phyloP scores from a whole-genome alignment of 1,140 invertebrate genomes.

The Vanessa tameamea region DNA sequence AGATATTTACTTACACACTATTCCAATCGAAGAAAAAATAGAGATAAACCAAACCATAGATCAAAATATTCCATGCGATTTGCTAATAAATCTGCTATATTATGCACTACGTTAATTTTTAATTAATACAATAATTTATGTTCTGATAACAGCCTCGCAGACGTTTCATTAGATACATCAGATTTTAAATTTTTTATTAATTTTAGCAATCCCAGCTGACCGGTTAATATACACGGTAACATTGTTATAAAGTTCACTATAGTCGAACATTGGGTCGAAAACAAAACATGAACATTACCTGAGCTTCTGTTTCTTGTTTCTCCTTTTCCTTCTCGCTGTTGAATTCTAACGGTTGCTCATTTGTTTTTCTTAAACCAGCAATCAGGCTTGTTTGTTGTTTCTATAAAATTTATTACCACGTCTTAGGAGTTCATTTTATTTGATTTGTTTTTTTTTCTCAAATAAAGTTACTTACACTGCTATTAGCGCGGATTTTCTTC shows the following conservation, averaged over 20 bases:
- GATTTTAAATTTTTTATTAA: no score
- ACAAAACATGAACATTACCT: slow-evolving; percentile 47
- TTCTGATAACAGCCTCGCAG: no score
- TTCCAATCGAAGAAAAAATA: no score
- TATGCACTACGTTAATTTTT: no score
- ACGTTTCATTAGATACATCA: no score
- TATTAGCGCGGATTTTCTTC: slow-evolving; percentile 93
- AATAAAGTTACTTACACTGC: slow-evolving; percentile 58
- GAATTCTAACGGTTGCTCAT: slow-evolving; percentile 85
- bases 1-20: no score
- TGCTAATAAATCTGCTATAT: no score
- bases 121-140: no score
- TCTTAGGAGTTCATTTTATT: no score
- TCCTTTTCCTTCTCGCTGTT: slow-evolving; percentile 82
- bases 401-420: slow-evolving; percentile 63
- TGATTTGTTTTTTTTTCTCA: background rate
- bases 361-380: slow-evolving; percentile 93
- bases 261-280: background rate
- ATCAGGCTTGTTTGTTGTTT: slow-evolving; percentile 97
- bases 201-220: no score
- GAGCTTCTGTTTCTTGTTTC: slow-evolving; percentile 62
- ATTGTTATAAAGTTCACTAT: background rate
- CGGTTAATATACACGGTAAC: background rate
- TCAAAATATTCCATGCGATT: no score
- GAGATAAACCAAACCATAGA: no score